Percentiles rank a stretch among this genome's conserved stretches.
phyloP scores from a whole-genome alignment of 1,140 invertebrate genomes.

The Orius laevigatus region DNA sequence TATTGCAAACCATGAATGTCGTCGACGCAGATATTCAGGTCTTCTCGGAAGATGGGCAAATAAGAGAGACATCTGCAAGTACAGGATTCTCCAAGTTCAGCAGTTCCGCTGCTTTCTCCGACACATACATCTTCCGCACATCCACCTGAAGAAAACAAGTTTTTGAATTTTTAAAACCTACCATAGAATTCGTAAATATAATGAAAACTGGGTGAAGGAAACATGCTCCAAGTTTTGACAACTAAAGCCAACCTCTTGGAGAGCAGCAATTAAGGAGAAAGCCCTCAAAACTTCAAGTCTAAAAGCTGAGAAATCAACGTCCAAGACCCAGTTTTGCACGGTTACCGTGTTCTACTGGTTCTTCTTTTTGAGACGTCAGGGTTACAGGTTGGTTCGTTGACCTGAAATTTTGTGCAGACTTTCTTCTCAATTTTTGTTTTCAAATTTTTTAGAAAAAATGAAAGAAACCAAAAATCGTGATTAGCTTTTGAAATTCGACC shows the following conservation, averaged over 20 bases:
- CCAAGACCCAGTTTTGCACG: no score
- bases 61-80: conserved; percentile 44
- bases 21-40: conserved; percentile 49
- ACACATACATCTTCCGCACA: conserved; percentile 33
- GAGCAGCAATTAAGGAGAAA: no score
- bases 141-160: conserved; percentile 4
- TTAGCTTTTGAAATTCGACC: neutral
- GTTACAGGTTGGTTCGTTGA: no score
- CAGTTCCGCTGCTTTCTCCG: conserved; percentile 35
- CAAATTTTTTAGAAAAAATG: no score
- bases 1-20: conserved; percentile 44
- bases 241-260: neutral
- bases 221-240: no score
- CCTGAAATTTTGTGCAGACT: no score
- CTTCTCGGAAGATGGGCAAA: conserved; percentile 47
- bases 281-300: no score
- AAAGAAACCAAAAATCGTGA: neutral
- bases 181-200: neutral
- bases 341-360: no score
- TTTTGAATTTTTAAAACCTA: neutral
- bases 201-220: neutral
- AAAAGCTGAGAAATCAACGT: no score
- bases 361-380: no score
- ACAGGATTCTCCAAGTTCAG: conserved; percentile 27
- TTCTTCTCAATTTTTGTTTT: no score